phyloP scores from a whole-genome alignment of 2,888 invertebrate genomes.

The Drosophila seclusa region DNA sequence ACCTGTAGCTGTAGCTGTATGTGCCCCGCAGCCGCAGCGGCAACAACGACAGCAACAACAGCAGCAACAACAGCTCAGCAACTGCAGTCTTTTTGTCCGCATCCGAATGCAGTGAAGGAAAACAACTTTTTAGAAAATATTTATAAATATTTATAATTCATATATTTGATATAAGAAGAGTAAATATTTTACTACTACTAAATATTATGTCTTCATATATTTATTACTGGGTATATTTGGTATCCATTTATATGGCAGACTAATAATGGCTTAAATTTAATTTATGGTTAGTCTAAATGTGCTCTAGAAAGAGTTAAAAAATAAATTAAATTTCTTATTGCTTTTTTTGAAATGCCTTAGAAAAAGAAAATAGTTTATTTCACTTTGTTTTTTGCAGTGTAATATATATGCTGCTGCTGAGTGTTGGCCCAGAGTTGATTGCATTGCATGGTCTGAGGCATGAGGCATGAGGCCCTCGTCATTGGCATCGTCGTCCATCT shows the following conservation, averaged over 20 bases:
- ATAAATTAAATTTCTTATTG: background rate
- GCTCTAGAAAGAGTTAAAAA: background rate
- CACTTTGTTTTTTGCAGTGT: slow-evolving; percentile 24
- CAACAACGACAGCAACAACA: slow-evolving; percentile 18
- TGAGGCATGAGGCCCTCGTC: slow-evolving; percentile 40
- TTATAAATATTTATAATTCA: background rate
- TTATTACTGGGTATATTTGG: background rate
- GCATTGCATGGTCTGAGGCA: slow-evolving; percentile 43
- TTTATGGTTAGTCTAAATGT: no score
- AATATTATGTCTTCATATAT: no score
- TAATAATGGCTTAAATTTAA: no score
- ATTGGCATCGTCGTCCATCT: slow-evolving; percentile 76
- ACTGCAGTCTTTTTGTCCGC: slow-evolving; percentile 4
- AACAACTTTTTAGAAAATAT: no score
- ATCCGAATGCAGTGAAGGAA: slow-evolving; percentile 30
- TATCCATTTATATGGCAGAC: no score
- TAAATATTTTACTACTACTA: no score
- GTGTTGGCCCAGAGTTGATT: slow-evolving; percentile 63
- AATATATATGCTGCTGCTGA: slow-evolving; percentile 18
- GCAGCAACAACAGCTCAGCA: slow-evolving; percentile 33
- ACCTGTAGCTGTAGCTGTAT: slow-evolving; percentile 44
- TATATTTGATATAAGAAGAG: no score
- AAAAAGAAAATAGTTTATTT: background rate
- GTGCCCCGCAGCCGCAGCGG: slow-evolving; percentile 26
- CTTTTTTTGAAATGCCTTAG: background rate